Evolutionary conservation across 2,113 vertebrate species (phyloP).

Genomic region (Cyprinodon tularosa): DNA sequence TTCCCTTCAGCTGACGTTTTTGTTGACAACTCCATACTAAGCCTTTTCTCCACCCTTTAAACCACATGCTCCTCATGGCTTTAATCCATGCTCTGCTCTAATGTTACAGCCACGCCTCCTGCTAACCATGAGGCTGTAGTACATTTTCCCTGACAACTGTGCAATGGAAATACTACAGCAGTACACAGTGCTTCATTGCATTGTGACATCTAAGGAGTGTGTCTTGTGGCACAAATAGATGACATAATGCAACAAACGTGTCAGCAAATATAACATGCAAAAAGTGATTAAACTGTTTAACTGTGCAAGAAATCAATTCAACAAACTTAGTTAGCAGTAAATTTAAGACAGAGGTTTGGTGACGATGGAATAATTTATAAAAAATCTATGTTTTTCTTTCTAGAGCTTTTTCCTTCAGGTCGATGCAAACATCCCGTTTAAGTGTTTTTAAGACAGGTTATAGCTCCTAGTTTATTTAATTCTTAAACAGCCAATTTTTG

Average conservation of each 20-base stretch:
- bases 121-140: conserved; percentile 13
- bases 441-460: background rate
- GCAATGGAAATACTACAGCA: conserved; percentile 60
- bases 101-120: conserved; percentile 35
- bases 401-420: too few species aligned
- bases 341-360: background rate
- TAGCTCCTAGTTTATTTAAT: background rate
- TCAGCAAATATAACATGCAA: background rate
- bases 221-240: background rate
- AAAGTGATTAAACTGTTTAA: background rate
- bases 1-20: conserved; percentile 53
- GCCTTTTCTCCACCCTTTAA: conserved; percentile 62
- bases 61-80: conserved; percentile 67
- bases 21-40: conserved; percentile 70
- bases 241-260: background rate
- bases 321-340: background rate
- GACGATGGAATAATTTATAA: background rate
- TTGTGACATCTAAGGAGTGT: background rate
- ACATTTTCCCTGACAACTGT: conserved; percentile 40
- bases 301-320: background rate
- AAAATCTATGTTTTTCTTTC: background rate
- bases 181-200: background rate
- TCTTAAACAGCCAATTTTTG: background rate
- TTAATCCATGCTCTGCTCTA: conserved; percentile 29
- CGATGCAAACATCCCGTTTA: background rate